Base-by-base conservation (phyloP, 35 echinoderm and acorn worm genomes). In the Amphiura filiformis region DNA sequence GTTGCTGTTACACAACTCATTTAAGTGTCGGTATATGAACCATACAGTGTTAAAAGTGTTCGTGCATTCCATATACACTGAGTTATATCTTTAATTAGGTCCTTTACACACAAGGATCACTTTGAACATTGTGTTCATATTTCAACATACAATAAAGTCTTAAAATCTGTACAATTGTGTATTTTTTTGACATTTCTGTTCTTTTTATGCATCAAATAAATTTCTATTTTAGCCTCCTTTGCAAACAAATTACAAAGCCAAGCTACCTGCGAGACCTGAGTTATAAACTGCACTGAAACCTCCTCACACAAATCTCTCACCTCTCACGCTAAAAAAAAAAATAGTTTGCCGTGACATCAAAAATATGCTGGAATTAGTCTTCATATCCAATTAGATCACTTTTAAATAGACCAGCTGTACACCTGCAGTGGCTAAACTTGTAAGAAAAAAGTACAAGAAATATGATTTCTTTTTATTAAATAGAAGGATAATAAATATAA, bases 131-230 rank as follows among this genome's bases (percentile, higher is more conserved):
- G 7, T 70, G 2, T 70, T 70, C 61, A 26, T 70, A 70, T 70
- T 70, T 70, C 61, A 70, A 70, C 61, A 30, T 70, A 70, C 61
- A 70, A 70, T 70, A 70, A 70, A 70, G 26, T 70, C 61, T 70
- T 13, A 70, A 3, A 70, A 70, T 70, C 61, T 70, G 61, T 70
- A 70, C 61, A 70, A 70, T 70, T 26, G 9, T 70, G 44, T 52
- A 52, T 52, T 7, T 52, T 52, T 20, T 11, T 52, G 7, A 52
- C 44, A n/a, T 47, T 47, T 47, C 17, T 47, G 41, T 47, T 47
- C 17, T n/a, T 70, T 26, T 26, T 70, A 70, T 23, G 26, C 61
- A 70, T 70, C 61, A 70, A 70, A 70, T n/a, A 70, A 20, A 11
- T 52, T 52, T 52, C 20, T 52, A 13, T 70, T 70, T 13, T 11